phyloP scores from a whole-genome alignment of 2,888 invertebrate species.

The Mythimna impura region DNA sequence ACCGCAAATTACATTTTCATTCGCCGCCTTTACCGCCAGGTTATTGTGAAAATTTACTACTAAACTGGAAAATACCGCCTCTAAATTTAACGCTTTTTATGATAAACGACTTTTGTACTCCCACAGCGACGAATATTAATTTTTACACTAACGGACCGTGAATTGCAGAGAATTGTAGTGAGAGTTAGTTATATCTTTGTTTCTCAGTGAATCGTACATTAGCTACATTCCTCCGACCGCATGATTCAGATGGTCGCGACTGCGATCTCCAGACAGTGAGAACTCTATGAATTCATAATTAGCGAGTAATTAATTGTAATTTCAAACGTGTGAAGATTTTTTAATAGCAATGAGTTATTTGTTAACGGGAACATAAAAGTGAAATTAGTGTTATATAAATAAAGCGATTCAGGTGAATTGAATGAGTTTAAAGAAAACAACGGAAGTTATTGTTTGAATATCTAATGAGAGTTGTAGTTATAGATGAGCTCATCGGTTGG shows the following conservation, averaged over 20 bases:
- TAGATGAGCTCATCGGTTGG: slow-evolving; percentile 3
- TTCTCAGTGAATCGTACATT: slow-evolving; percentile 62
- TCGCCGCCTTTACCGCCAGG: slow-evolving; percentile 72
- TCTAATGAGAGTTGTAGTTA: neutral
- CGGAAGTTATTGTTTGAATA: slow-evolving; percentile 40
- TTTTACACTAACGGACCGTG: slow-evolving; percentile 65
- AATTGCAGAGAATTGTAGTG: slow-evolving; percentile 67
- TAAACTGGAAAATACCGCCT: slow-evolving; percentile 68
- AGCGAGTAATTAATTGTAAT: slow-evolving; percentile 63
- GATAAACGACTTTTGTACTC: slow-evolving; percentile 57
- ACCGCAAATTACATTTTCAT: slow-evolving; percentile 88
- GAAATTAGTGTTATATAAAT: slow-evolving; percentile 64
- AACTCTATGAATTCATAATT: slow-evolving; percentile 62
- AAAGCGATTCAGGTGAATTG: slow-evolving; percentile 40
- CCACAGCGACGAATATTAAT: slow-evolving; percentile 62
- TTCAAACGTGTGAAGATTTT: slow-evolving; percentile 61
- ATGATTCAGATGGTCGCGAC: slow-evolving; percentile 46
- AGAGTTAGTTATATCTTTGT: slow-evolving; percentile 59
- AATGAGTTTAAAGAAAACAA: slow-evolving; percentile 24
- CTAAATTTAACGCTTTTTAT: slow-evolving; percentile 67
- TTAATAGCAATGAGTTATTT: slow-evolving; percentile 40
- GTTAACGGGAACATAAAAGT: slow-evolving; percentile 58
- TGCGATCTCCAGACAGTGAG: slow-evolving; percentile 41
- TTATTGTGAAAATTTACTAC: slow-evolving; percentile 74
- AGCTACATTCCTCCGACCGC: slow-evolving; percentile 49